Evolutionary conservation across 1,140 invertebrate genomes (phyloP).

Genomic region (Papilio polyxenes): DNA sequence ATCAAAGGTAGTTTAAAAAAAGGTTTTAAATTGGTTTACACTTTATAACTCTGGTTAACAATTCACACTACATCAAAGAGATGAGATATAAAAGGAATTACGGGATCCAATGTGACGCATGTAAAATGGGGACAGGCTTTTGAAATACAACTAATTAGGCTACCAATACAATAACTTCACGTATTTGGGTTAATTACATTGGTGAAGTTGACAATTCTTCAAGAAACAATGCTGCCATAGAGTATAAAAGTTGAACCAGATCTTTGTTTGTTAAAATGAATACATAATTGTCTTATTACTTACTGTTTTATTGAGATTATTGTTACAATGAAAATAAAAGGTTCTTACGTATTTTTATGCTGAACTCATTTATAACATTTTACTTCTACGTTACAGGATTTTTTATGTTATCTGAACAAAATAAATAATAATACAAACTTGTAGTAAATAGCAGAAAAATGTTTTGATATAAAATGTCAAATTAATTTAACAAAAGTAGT

Average conservation of each 20-base stretch:
- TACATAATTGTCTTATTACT: not conserved
- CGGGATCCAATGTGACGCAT: not conserved
- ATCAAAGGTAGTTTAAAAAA: not conserved
- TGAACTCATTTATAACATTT: not conserved
- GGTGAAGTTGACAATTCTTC: not conserved
- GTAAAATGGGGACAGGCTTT: not conserved
- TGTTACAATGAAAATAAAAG: not conserved
- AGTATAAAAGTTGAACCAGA: conserved; percentile 9
- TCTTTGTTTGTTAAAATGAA: conserved; percentile 13
- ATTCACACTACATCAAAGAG: not conserved
- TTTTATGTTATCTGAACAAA: no score
- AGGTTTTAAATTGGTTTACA: not conserved
- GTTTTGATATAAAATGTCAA: no score
- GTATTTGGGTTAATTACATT: conserved; percentile 6
- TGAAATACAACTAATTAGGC: not conserved
- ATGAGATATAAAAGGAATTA: not conserved
- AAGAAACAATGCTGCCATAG: not conserved
- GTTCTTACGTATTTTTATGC: not conserved
- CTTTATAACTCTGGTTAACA: not conserved
- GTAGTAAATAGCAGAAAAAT: no score
- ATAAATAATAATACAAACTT: no score
- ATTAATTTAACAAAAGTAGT: no score
- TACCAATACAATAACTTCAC: conserved; percentile 1
- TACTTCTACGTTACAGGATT: no score
- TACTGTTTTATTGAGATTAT: not conserved